Conservation (phyloP, 23 tunicate genomes). For the Ascidia mentula region DNA sequence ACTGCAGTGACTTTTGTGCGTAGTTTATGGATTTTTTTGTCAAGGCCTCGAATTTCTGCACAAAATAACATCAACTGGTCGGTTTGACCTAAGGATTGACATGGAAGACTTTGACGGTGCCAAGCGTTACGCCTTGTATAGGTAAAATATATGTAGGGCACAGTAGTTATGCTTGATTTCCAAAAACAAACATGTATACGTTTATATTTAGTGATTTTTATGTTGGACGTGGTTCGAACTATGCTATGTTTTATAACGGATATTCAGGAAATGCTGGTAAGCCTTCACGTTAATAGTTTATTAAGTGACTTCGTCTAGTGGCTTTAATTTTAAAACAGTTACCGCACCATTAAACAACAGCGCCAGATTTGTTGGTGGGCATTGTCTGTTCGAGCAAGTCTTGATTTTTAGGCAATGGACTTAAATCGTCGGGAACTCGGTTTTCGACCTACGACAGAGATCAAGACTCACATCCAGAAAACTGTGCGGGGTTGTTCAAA, state of each 20-base stretch:
- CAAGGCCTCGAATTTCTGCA: not conserved
- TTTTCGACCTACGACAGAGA: conserved; percentile 32
- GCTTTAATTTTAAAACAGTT: too few species aligned
- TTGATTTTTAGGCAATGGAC: not conserved
- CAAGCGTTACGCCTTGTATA: not conserved
- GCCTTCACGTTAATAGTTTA: not conserved
- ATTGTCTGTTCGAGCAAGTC: too few species aligned
- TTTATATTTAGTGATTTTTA: not conserved
- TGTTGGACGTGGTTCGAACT: not conserved
- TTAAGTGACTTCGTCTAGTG: too few species aligned
- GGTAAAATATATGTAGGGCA: not conserved
- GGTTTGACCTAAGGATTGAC: conserved; percentile 18
- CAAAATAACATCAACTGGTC: not conserved
- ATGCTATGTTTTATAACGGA: not conserved
- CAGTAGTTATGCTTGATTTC: not conserved
- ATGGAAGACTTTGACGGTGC: conserved; percentile 19
- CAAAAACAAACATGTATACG: not conserved
- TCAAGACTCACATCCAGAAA: conserved; percentile 7
- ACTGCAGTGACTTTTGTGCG: too few species aligned
- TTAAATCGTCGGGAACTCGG: not conserved
- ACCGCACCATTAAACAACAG: too few species aligned
- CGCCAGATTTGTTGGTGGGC: too few species aligned
- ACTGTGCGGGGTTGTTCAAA: conserved; percentile 18
- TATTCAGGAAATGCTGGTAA: conserved; percentile 6
- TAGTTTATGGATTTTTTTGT: not conserved